phyloP scores from a whole-genome alignment of 2,888 invertebrate species.

The Nebria salina region DNA sequence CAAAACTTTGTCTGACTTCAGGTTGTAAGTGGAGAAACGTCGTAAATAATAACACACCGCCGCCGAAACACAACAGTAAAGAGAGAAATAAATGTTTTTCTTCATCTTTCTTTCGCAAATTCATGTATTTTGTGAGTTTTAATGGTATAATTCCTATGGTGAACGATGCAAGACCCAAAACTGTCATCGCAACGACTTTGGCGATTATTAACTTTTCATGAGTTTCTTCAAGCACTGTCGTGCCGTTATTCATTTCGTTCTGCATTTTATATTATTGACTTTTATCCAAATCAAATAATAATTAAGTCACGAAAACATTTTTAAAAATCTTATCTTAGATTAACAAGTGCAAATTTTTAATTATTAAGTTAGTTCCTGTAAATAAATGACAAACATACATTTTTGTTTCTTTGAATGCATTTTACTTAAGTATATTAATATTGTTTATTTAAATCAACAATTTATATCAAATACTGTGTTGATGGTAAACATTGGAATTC shows the following conservation, averaged over 20 bases:
- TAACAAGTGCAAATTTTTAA: neutral
- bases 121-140: slow-evolving; percentile 58
- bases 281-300: neutral
- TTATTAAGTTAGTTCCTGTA: neutral
- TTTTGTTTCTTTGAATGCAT: neutral
- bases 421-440: neutral
- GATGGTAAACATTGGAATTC: no score
- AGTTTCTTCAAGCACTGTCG: slow-evolving; percentile 28
- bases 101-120: slow-evolving; percentile 57
- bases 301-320: neutral
- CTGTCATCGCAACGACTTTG: slow-evolving; percentile 70
- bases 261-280: slow-evolving; percentile 23
- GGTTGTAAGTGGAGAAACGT: slow-evolving; percentile 73
- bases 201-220: slow-evolving; percentile 60
- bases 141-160: slow-evolving; percentile 68
- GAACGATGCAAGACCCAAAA: slow-evolving; percentile 69
- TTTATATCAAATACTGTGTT: neutral
- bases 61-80: slow-evolving; percentile 71
- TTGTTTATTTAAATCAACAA: neutral
- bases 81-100: slow-evolving; percentile 67
- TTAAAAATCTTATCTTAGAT: neutral
- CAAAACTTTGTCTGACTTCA: slow-evolving; percentile 70
- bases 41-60: slow-evolving; percentile 73
- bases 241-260: slow-evolving; percentile 30
- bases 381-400: neutral